Percentiles rank a stretch among this genome's conserved stretches.
These are phyloP conservation scores for Setophaga coronata DNA, from an alignment of 2,113 vertebrate genomes.

Conservation along the genomic window DNA sequence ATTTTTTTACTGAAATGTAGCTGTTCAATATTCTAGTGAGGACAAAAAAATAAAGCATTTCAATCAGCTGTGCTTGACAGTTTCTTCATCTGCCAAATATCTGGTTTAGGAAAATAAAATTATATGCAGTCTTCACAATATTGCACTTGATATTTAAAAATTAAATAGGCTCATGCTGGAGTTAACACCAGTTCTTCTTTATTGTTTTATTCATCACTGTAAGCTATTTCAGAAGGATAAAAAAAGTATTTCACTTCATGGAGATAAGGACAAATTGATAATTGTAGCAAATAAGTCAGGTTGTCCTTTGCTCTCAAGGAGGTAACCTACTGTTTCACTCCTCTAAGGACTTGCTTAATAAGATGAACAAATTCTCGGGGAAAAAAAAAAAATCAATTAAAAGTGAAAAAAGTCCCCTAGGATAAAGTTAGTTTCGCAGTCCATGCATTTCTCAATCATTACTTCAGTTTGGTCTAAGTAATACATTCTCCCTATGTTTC, in stretches of 20 bases:
- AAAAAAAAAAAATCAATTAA: constrained; percentile 79
- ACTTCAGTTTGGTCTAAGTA: constrained; percentile 58
- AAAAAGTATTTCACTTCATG: constrained; percentile 57
- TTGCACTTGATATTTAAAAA: constrained; percentile 34
- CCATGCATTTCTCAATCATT: constrained; percentile 66
- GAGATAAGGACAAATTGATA: constrained; percentile 60
- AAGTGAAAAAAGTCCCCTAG: constrained; percentile 70
- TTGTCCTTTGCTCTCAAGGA: constrained; percentile 69
- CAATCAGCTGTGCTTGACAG: not conserved
- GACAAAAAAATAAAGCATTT: constrained; percentile 19
- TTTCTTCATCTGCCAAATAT: constrained; percentile 13
- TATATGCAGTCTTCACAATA: constrained; percentile 6
- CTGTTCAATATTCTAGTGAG: constrained; percentile 16
- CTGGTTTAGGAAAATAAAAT: constrained; percentile 10
- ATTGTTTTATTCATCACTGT: constrained; percentile 44
- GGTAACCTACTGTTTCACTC: constrained; percentile 69
- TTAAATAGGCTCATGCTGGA: constrained; percentile 3
- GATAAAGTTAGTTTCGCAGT: constrained; percentile 70
- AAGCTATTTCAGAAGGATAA: constrained; percentile 53
- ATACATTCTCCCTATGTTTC: constrained; percentile 57
- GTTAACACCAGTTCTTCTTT: constrained; percentile 31
- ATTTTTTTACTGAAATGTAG: not conserved
- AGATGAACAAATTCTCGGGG: constrained; percentile 59
- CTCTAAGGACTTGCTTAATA: constrained; percentile 76
- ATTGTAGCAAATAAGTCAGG: constrained; percentile 69